These are phyloP conservation scores for Cantharis flavilabris DNA, from an alignment of 2,888 invertebrate species.

Conservation along the genomic window DNA sequence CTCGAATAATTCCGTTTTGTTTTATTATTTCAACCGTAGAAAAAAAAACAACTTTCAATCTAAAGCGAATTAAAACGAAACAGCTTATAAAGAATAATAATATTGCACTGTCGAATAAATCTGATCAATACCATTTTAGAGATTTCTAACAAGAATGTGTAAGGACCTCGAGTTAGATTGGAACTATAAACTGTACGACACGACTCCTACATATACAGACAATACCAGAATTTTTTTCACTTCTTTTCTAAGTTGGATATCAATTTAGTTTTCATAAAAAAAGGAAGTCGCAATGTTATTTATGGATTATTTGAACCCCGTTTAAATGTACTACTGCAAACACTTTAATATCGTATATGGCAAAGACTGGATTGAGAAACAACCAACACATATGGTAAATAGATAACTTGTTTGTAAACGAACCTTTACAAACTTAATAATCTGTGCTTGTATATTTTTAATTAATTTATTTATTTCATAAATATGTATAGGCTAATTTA, in stretches of 20 bases:
- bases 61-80: neutral
- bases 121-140: neutral
- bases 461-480: neutral
- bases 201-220: constrained; percentile 33
- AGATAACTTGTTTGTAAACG: constrained; percentile 28
- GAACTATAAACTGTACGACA: neutral
- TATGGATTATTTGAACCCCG: constrained; percentile 37
- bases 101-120: neutral
- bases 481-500: neutral
- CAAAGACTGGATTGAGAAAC: constrained; percentile 21
- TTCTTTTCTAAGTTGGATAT: constrained; percentile 27
- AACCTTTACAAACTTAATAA: constrained; percentile 3
- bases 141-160: neutral
- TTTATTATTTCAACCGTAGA: neutral
- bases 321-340: constrained; percentile 25
- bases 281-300: constrained; percentile 34
- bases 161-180: neutral
- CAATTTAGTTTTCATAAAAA: constrained; percentile 28
- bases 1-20: neutral
- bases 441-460: neutral
- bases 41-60: neutral
- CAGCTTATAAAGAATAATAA: neutral
- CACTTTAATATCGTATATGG: constrained; percentile 17
- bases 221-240: constrained; percentile 18
- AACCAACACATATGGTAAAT: constrained; percentile 29